Evolutionary conservation across 1,140 invertebrate genomes (phyloP).

Genomic region (Colletes gigas): DNA sequence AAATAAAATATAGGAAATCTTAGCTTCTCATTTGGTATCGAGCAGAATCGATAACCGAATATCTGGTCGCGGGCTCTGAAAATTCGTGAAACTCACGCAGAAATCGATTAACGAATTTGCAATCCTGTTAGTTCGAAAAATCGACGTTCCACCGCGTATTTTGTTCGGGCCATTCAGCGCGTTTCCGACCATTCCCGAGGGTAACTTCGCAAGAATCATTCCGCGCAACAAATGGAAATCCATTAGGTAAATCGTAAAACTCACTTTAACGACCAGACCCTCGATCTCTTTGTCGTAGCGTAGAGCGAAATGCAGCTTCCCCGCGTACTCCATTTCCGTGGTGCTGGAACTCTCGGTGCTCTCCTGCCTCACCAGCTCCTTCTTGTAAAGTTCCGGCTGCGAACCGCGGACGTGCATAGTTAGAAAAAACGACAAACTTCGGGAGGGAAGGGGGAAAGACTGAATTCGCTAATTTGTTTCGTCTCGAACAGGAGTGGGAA

Average conservation of each 20-base stretch:
- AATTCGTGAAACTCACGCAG: no score
- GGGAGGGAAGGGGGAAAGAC: neutral
- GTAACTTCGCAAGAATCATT: neutral
- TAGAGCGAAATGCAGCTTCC: conserved; percentile 89
- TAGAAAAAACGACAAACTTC: conserved; percentile 1
- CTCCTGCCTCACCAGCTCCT: conserved; percentile 87
- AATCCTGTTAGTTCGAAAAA: no score
- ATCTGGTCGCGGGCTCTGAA: no score
- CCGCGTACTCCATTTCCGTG: conserved; percentile 87
- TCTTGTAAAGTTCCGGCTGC: conserved; percentile 90
- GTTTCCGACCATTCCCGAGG: neutral
- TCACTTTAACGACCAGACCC: conserved; percentile 88
- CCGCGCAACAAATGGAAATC: neutral
- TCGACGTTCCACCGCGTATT: no score
- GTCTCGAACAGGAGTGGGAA: neutral
- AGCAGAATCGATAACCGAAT: no score
- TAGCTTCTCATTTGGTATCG: no score
- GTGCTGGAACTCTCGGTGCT: conserved; percentile 87
- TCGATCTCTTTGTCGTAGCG: conserved; percentile 89
- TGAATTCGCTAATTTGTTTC: neutral
- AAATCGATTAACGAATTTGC: no score
- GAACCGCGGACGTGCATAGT: conserved; percentile 44
- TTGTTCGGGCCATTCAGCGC: no score
- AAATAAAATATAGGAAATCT: no score
- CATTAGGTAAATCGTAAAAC: conserved; percentile 37